Evolutionary conservation across 2,113 vertebrate species (phyloP), one percentile per base, ranked within the genome.

Genomic region (Dryoscopus gambensis): DNA sequence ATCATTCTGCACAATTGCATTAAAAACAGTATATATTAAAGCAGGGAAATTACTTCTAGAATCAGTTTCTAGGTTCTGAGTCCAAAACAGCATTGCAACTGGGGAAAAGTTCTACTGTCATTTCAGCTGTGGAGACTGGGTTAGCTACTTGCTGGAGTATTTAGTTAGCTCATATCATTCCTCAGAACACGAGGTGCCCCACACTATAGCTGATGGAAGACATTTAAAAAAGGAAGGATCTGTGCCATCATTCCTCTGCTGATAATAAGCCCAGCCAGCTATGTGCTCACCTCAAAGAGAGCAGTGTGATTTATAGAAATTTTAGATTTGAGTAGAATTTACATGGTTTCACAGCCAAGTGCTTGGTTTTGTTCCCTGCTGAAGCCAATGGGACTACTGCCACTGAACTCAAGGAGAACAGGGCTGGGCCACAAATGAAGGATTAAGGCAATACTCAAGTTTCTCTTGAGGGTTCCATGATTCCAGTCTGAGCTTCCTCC

Each of bases 1-100:
- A 87, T 96, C 86, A 95, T 93, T 93, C 83, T 87, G 56, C 74
- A 93, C 62, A 93, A 96, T 89, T 97, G 53, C 69, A 94, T 87
- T 96, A 89, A 92, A 90, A 87, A n/a, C 56, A 52, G 22, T 93
- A 75, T 89, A 81, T 87, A 90, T 82, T 95, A 89, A 92, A 76
- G 65, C 18, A 84, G 28, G 17, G 62, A 87, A 86, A 89, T 71
- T 42, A 37, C n/a, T 75, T 93, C 56, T 52, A 64, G n/a, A 53
- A 81, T 93, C 57, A 88, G 56, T 84, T 86, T 88, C 59, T 59
- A 65, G 60, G 60, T 77, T 94, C 84, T 52, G 40, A 67, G 56
- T 14, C 35, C 35, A 80, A 93, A 93, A 71, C 5, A 86, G 20
- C 31, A 64, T 17, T 60, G 18, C 5, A 18, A 13, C 20, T 42